These are phyloP conservation scores for Sardinella longiceps DNA, from an alignment of 2,797 vertebrate genomes.

Conservation along the genomic window DNA sequence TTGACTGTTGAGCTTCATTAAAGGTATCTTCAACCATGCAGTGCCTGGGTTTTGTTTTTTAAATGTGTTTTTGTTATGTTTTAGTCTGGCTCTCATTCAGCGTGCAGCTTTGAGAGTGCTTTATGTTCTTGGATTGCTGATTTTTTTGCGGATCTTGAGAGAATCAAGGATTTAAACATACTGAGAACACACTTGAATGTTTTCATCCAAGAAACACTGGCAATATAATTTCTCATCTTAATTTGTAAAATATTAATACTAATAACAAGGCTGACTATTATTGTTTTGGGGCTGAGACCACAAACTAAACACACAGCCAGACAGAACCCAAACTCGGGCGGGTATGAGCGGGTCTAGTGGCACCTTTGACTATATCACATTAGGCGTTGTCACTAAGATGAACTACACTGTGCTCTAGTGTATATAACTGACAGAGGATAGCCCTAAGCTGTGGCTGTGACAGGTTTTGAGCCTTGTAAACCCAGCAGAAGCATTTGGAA, in stretches of 20 bases:
- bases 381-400: constrained; percentile 50
- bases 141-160: neutral
- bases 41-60: constrained; percentile 33
- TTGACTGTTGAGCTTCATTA: constrained; percentile 60
- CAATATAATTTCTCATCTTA: neutral
- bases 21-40: constrained; percentile 54
- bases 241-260: no score
- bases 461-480: constrained; percentile 50
- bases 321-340: constrained; percentile 32
- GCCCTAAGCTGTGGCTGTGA: constrained; percentile 51
- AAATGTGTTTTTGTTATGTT: constrained; percentile 35
- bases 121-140: neutral
- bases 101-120: constrained; percentile 14
- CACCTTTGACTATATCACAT: constrained; percentile 53
- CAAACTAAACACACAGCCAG: constrained; percentile 10
- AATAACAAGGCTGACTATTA: no score
- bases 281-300: no score
- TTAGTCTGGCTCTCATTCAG: constrained; percentile 6
- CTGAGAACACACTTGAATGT: neutral
- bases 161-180: neutral
- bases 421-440: constrained; percentile 53
- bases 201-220: neutral
- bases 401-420: constrained; percentile 47
- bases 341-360: constrained; percentile 48
- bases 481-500: constrained; percentile 41